Evolutionary conservation across 2,888 invertebrate genomes (phyloP), one percentile per base, ranked within the genome.

Genomic region (Salpingus planirostris): DNA sequence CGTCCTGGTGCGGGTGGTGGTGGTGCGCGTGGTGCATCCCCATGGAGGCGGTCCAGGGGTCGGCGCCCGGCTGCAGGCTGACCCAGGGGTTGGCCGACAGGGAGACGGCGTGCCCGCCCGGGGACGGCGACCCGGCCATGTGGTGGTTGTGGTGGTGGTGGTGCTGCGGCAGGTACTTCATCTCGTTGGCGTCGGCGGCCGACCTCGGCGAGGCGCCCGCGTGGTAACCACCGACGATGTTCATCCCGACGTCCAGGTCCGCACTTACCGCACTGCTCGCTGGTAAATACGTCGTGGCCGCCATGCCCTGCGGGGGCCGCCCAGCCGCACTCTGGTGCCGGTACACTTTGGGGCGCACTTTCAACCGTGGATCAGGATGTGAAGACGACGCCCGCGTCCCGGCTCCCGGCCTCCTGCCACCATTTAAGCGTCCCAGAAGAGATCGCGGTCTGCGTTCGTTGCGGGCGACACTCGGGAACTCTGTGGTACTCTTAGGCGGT

Each of bases 281-380:
- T 65, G 77, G 75, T 78, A 91, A 84, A 74, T 91, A 91, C 73
- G 89, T 85, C 72, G 90, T 87, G 76, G 90, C 89, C 78, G 91
- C 89, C 89, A 90, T 90, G 81, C 74, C 81, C 80, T 61, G 60
- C 44, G 58, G 56, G 56, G 64, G 75, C 73, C 75, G 73, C 71
- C 71, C 69, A 42, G 47, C 50, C 68, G 68, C 57, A 54, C 58
- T 60, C 50, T 55, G 55, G 55, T 56, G 52, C 45, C 54, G 50
- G 54, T 55, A 58, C 58, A 58, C 57, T 54, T 53, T 58, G 51
- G 50, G n/a, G n/a, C n/a, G n/a, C n/a, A n/a, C n/a, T n/a, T n/a
- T n/a, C 53, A 45, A 38, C 35, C 21, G 27, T 32, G 8, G 11
- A 22, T 18, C 12, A 28, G 28, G 31, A 24, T 24, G 28, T 27